These are phyloP conservation scores for Typhlichthys subterraneus DNA, from an alignment of 2,797 vertebrate species.

Conservation along the genomic window DNA sequence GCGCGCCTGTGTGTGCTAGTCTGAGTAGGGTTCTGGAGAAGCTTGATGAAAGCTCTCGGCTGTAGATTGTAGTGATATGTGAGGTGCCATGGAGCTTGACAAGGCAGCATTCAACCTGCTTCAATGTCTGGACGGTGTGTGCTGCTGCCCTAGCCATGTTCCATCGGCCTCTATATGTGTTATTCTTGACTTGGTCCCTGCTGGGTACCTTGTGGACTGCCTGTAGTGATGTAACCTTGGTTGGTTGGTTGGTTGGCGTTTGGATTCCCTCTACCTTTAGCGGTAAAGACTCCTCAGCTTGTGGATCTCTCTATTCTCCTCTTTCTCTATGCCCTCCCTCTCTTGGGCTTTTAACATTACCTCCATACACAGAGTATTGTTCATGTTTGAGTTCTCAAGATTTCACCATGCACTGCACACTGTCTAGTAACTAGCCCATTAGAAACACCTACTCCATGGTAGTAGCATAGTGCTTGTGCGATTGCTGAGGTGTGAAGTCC, in stretches of 20 bases:
- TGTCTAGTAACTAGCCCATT: conserved; percentile 5
- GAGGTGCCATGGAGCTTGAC: conserved; percentile 71
- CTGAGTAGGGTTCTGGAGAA: conserved; percentile 59
- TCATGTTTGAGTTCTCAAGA: background rate
- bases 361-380: conserved; percentile 3
- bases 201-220: conserved; percentile 42
- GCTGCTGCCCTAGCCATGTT: conserved; percentile 55
- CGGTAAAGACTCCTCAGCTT: conserved; percentile 58
- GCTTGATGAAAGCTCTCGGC: conserved; percentile 77
- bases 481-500: conserved; percentile 29
- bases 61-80: conserved; percentile 66
- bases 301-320: conserved; percentile 43
- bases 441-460: conserved; percentile 15
- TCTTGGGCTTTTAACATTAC: conserved; percentile 19
- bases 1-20: conserved; percentile 53
- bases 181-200: conserved; percentile 65
- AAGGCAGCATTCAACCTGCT: conserved; percentile 34
- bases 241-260: conserved; percentile 46
- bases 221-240: conserved; percentile 42
- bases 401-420: conserved; percentile 4
- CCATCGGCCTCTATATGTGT: conserved; percentile 67
- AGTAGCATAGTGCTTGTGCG: conserved; percentile 12
- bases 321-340: conserved; percentile 38
- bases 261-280: conserved; percentile 63
- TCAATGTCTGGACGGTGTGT: conserved; percentile 5